Evolutionary conservation across 2,797 vertebrate species (phyloP), one percentile per base, ranked within the genome.

Genomic region (Sebastes miniatus): DNA sequence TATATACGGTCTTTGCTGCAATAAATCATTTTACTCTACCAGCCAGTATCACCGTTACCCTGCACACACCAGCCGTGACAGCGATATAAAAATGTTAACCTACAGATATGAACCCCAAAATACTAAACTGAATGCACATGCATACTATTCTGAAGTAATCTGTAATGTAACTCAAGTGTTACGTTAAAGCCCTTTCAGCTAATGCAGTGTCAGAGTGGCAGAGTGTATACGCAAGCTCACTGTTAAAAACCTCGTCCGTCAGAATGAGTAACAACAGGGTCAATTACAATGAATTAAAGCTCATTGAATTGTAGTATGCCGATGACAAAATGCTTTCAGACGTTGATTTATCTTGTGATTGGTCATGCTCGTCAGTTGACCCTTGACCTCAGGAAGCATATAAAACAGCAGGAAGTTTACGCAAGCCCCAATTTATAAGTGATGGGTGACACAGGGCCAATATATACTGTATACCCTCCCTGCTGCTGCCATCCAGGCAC

Each of bases 381-480:
- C 91, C 77, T 73, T 91, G 89, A 91, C 92, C 93, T 39, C 85
- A 88, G 93, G 91, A 95, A 91, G 89, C 93, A 85, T 86, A 94
- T 94, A 92, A 94, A 95, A 92, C 90, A 84, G 85, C 91, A 92
- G 92, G 93, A 94, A 93, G 93, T 95, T 94, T 95, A 93, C 88
- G 87, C 72, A 92, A 90, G 88, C 79, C 50, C 50, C 64, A 76
- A 90, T 94, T 90, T 85, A 70, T 85, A 90, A 85, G 86, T 68
- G 87, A 80, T 73, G 71, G 72, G 76, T 68, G 88, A 92, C 86
- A 79, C 47, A 36, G 71, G 69, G 69, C 68, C 58, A 61, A 64
- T 79, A 52, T 73, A 43, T 73, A 43, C 39, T 16, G 39, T 43
- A 50, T 50, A 76, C 79, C 69, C 68, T 64, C 65, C 58, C 47